These are phyloP conservation scores for Pentalonia nigronervosa DNA, from an alignment of 1,140 invertebrate genomes.

Conservation along the genomic window DNA sequence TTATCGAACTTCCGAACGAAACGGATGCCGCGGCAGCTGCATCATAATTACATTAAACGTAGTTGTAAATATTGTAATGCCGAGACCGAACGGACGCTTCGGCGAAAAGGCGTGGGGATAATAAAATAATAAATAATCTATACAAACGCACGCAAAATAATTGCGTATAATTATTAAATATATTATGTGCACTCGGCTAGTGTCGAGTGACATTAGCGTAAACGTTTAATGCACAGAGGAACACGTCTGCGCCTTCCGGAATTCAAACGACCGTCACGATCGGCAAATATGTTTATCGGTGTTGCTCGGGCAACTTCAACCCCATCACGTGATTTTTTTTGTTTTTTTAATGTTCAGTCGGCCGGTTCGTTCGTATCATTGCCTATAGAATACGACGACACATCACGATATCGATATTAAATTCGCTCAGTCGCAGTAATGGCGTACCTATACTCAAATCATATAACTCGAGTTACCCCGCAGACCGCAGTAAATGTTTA, in stretches of 20 bases:
- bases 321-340: not conserved
- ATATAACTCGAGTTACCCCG: too few species aligned
- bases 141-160: not conserved
- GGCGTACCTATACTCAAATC: not conserved
- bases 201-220: not conserved
- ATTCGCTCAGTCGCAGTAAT: not conserved
- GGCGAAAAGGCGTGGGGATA: not conserved
- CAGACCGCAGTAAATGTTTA: too few species aligned
- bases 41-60: not conserved
- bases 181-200: not conserved
- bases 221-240: not conserved
- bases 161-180: not conserved
- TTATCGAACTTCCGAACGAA: not conserved
- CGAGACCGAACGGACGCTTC: not conserved
- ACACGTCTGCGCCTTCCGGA: not conserved
- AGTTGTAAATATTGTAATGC: not conserved
- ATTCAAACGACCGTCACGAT: not conserved
- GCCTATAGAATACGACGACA: not conserved
- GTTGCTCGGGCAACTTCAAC: constrained; percentile 51
- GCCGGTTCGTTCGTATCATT: not conserved
- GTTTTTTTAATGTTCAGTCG: not conserved
- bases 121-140: not conserved
- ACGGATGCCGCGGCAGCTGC: not conserved
- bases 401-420: not conserved
- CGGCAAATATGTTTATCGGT: constrained; percentile 48